Percentiles rank a stretch among this genome's conserved stretches.
Conservation (phyloP, 1,140 invertebrate genomes). For the Artemia franciscana region DNA sequence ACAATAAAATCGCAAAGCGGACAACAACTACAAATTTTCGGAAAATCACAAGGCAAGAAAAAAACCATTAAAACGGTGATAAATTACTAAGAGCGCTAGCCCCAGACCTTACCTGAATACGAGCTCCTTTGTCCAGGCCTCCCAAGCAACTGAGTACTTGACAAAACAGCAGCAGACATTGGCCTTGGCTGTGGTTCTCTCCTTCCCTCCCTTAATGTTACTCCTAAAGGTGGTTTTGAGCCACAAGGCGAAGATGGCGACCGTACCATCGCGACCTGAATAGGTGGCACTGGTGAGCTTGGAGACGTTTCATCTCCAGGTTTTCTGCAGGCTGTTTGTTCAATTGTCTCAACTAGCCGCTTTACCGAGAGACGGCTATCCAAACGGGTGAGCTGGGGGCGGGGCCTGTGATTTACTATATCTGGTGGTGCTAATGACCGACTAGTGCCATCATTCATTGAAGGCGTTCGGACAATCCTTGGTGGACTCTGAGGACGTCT, state of each 20-base stretch:
- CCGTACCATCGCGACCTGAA: background rate
- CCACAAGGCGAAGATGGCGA: background rate
- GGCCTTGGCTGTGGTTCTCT: background rate
- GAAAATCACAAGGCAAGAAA: too few relatives aligned
- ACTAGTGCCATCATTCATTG: background rate
- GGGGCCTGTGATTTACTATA: background rate
- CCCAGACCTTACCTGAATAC: background rate
- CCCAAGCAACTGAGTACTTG: background rate
- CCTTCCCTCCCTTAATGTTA: background rate
- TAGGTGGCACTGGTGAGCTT: background rate
- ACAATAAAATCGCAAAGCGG: too few relatives aligned
- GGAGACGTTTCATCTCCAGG: slow-evolving; percentile 22
- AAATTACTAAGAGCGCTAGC: too few relatives aligned
- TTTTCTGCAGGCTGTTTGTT: slow-evolving; percentile 54
- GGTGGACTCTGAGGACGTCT: background rate
- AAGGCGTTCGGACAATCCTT: background rate
- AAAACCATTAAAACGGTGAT: too few relatives aligned
- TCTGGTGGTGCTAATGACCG: background rate
- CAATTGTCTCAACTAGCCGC: slow-evolving; percentile 66
- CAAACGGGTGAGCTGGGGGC: slow-evolving; percentile 27
- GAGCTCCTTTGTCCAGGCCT: background rate
- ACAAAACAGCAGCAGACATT: background rate
- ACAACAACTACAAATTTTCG: too few relatives aligned
- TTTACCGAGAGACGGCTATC: slow-evolving; percentile 63
- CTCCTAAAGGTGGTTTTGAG: background rate